Conservation (phyloP, 2,888 invertebrate genomes). For the Microplitis manilae region DNA sequence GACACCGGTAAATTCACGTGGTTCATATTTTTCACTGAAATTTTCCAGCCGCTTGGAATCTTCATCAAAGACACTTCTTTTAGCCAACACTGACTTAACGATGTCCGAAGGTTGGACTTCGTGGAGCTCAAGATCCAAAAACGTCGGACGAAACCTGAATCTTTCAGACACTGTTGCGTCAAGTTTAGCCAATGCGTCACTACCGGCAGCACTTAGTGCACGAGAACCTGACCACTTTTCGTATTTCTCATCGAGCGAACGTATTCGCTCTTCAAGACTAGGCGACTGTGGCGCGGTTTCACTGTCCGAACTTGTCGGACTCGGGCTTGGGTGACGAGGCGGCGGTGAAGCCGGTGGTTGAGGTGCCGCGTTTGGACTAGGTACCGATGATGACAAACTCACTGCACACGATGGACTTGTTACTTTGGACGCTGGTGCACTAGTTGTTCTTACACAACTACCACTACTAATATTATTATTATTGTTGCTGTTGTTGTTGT, state of each 20-base stretch:
- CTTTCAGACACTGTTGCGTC: slow-evolving; percentile 74
- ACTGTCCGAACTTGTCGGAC: slow-evolving; percentile 83
- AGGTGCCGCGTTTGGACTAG: slow-evolving; percentile 76
- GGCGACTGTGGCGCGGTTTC: slow-evolving; percentile 77
- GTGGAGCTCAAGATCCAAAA: slow-evolving; percentile 85
- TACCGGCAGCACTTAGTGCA: slow-evolving; percentile 75
- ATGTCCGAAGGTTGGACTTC: slow-evolving; percentile 94
- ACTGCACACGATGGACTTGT: slow-evolving; percentile 69
- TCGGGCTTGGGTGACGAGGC: slow-evolving; percentile 81
- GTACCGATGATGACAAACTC: slow-evolving; percentile 71
- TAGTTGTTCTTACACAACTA: slow-evolving; percentile 51
- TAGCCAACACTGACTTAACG: slow-evolving; percentile 91
- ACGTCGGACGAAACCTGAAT: slow-evolving; percentile 79
- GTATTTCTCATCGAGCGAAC: slow-evolving; percentile 93
- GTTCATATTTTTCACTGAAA: slow-evolving; percentile 87
- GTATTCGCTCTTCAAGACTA: slow-evolving; percentile 91
- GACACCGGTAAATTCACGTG: slow-evolving; percentile 73
- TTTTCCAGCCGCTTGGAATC: slow-evolving; percentile 94
- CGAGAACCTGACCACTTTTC: slow-evolving; percentile 88
- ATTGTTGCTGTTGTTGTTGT: slow-evolving; percentile 54
- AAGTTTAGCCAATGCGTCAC: slow-evolving; percentile 73
- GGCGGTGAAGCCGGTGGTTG: slow-evolving; percentile 78
- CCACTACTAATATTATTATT: slow-evolving; percentile 46
- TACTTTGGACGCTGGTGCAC: slow-evolving; percentile 61
- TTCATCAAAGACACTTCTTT: slow-evolving; percentile 96